phyloP scores from a whole-genome alignment of 2,113 vertebrate genomes.

The Ameiurus melas region DNA sequence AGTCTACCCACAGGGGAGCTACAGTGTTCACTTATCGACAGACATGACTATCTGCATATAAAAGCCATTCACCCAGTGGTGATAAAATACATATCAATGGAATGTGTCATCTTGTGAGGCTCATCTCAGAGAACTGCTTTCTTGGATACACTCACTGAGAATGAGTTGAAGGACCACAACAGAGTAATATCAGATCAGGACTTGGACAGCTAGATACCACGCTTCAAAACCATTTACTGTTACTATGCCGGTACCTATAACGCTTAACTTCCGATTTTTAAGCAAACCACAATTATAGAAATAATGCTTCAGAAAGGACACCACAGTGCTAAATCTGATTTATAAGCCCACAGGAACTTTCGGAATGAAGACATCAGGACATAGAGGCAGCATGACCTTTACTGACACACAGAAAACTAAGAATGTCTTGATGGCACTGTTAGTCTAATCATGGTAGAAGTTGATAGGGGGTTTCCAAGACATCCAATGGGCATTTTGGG shows the following conservation, averaged over 20 bases:
- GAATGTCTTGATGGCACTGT: constrained; percentile 4
- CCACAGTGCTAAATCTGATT: background rate
- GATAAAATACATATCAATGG: constrained; percentile 24
- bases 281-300: background rate
- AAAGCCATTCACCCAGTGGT: constrained; percentile 24
- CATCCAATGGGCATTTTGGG: background rate
- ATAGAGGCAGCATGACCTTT: constrained; percentile 8
- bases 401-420: background rate
- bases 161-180: no score
- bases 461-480: background rate
- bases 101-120: constrained; percentile 14
- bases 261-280: background rate
- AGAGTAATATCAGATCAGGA: background rate
- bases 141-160: constrained; percentile 16
- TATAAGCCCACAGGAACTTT: background rate
- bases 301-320: background rate
- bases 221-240: background rate
- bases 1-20: constrained; percentile 32
- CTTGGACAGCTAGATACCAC: background rate
- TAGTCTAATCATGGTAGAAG: background rate
- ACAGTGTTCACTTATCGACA: no score
- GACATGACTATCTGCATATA: no score
- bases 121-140: constrained; percentile 23
- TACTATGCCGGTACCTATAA: background rate
- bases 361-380: background rate